Base-by-base conservation (phyloP, 2,113 vertebrate genomes). In the Leuciscus idus region DNA sequence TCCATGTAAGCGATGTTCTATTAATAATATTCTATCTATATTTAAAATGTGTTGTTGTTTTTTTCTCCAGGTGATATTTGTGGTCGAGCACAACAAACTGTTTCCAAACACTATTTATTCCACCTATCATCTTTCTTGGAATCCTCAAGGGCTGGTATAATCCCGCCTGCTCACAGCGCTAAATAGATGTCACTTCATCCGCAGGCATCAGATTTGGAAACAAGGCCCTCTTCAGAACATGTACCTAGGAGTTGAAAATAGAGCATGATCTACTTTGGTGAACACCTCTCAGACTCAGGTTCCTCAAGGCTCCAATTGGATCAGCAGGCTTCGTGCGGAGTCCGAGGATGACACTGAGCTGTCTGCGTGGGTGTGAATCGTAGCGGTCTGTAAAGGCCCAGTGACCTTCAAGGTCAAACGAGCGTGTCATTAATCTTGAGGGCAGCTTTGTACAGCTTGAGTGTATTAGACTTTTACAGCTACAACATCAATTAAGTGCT, bases 191-290 rank as follows among this genome's bases (percentile, higher is more conserved):
- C 1, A 68, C 7, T 21, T 46, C 12, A 52, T 81, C 11, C 15
- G 64, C n/a, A 61, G 28, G 23, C 39, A 36, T 26, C 78, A 77
- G 64, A 85, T 83, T 33, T 79, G 72, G 36, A 77, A 81, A 21
- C 43, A 68, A n/a, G 36, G 55, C 23, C 52, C 28, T 85, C 73
- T 55, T 81, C 28, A 62, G 26, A 76, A 76, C 46, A 48, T 46
- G 36, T 33, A 78, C 66, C 36, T 33, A 82, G 64, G 77, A 39
- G 64, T 39, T 61, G n/a, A 72, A 86, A 86, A 81, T 84, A 80
- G 57, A 66, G 39, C 61, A 13, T 50, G 57, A 73, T 57, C 84
- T 84, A 83, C 52, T 87, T 87, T 84, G 21, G 46, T 55, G 68
- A 39, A 57, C 26, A 48, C 28, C 7, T 72, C n/a, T 43, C 46